A percentile compares a stretch with the other conserved stretches of the same genome.
Evolutionary conservation across 1,140 invertebrate genomes (phyloP).

Genomic region (Portunus trituberculatus): DNA sequence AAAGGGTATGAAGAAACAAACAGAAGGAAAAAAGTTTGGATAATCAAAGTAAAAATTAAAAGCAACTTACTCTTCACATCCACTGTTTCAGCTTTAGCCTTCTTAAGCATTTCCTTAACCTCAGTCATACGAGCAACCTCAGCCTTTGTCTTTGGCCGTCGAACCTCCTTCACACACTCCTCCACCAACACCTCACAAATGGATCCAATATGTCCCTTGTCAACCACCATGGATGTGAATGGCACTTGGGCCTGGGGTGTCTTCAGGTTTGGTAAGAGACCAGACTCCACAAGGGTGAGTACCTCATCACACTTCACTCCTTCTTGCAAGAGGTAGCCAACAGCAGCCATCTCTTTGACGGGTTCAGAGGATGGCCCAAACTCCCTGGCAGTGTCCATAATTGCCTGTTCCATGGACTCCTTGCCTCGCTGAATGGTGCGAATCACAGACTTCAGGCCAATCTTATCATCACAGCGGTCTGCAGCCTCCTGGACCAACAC

Average conservation of each 20-base stretch:
- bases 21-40: too few species aligned
- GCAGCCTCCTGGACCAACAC: conserved; percentile 75
- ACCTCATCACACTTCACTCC: conserved; percentile 78
- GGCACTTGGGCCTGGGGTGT: conserved; percentile 73
- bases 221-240: conserved; percentile 73
- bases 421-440: conserved; percentile 72
- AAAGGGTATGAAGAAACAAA: too few species aligned
- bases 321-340: conserved; percentile 77
- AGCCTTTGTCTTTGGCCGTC: conserved; percentile 61
- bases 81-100: conserved; percentile 69
- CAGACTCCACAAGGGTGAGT: conserved; percentile 78
- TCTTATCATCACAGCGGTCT: conserved; percentile 65
- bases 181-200: conserved; percentile 76
- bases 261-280: conserved; percentile 68
- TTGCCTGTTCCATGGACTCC: conserved; percentile 76
- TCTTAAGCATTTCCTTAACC: conserved; percentile 72
- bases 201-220: conserved; percentile 74
- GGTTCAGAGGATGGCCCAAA: conserved; percentile 76
- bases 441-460: conserved; percentile 72
- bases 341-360: conserved; percentile 77
- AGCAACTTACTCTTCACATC: conserved; percentile 77
- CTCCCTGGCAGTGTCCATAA: conserved; percentile 77
- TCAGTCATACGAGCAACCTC: conserved; percentile 70
- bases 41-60: not conserved
- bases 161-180: conserved; percentile 71